Conservation (phyloP, 2,113 vertebrate species). For the Suncus etruscus region DNA sequence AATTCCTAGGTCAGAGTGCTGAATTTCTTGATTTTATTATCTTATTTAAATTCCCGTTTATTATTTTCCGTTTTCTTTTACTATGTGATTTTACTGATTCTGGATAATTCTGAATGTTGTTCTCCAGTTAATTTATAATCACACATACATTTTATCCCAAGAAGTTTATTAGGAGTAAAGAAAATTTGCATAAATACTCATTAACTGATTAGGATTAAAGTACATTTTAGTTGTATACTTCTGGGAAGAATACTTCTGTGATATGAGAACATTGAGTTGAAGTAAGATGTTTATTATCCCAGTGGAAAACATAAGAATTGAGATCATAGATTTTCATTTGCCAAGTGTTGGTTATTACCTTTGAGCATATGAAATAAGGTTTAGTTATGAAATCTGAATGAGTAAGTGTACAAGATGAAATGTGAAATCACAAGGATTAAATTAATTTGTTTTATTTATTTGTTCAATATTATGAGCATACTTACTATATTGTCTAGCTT, state of each 20-base stretch:
- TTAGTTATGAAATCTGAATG: slow-evolving; percentile 33
- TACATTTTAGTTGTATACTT: background rate
- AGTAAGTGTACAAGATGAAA: slow-evolving; percentile 48
- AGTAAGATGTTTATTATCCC: background rate
- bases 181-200: background rate
- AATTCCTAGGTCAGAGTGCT: background rate
- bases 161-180: background rate
- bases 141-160: background rate
- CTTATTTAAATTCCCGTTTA: slow-evolving; percentile 5
- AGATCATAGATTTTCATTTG: slow-evolving; percentile 38
- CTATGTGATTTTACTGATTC: background rate
- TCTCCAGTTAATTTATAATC: background rate
- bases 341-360: slow-evolving; percentile 29
- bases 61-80: background rate
- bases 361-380: slow-evolving; percentile 19
- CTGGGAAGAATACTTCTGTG: background rate
- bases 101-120: background rate
- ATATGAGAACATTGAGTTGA: background rate
- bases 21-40: slow-evolving; percentile 24
- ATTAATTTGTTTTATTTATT: slow-evolving; percentile 54
- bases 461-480: slow-evolving; percentile 49
- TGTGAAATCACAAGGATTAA: slow-evolving; percentile 30
- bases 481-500: slow-evolving; percentile 37
- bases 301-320: background rate
- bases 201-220: slow-evolving; percentile 14